These are phyloP conservation scores for Panurus biarmicus DNA, from an alignment of 2,113 vertebrate genomes.

Conservation along the genomic window DNA sequence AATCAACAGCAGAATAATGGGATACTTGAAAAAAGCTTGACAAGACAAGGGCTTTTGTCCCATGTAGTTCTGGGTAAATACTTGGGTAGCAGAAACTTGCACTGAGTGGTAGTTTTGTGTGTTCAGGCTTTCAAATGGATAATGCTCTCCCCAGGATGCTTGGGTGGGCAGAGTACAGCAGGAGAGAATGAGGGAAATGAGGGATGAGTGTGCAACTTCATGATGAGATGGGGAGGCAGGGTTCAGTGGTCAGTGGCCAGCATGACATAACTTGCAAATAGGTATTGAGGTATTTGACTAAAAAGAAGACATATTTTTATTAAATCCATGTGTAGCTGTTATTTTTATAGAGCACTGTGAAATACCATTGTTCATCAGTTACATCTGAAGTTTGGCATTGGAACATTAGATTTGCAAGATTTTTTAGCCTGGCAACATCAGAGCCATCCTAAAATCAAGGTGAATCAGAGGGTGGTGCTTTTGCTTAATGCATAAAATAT, in stretches of 20 bases:
- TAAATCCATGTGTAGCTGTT: neutral
- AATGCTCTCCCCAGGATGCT: fast-evolving
- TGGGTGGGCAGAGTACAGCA: neutral
- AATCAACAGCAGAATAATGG: neutral
- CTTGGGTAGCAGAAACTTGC: neutral
- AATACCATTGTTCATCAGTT: neutral
- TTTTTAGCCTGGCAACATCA: neutral
- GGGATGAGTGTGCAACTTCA: neutral
- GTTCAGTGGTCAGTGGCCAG: neutral
- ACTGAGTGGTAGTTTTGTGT: neutral
- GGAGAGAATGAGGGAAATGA: neutral
- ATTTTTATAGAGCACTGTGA: neutral
- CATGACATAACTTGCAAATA: fast-evolving
- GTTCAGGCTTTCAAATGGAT: neutral
- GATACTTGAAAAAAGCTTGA: neutral
- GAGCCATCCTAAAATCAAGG: neutral
- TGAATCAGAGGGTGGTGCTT: neutral
- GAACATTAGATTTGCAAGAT: neutral
- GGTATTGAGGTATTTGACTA: neutral
- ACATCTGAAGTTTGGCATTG: neutral
- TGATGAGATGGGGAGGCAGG: neutral
- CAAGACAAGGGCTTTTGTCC: neutral
- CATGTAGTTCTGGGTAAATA: neutral
- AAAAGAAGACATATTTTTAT: neutral
- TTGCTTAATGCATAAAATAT: neutral